Conservation (phyloP, 2,888 invertebrate species). For the Parnassius glacialis region DNA sequence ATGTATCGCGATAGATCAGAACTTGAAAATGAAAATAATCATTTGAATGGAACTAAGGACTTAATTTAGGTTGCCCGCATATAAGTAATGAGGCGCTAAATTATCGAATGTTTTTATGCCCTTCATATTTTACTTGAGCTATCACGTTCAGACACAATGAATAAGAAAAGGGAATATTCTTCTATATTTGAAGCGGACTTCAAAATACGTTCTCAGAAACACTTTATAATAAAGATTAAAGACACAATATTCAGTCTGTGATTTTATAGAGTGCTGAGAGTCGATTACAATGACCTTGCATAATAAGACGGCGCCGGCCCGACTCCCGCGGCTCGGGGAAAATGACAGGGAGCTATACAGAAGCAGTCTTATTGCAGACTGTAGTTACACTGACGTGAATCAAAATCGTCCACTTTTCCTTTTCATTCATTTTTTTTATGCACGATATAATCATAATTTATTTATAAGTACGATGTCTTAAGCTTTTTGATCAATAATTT, state of each 20-base stretch:
- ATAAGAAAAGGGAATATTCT: not conserved
- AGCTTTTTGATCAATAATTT: not conserved
- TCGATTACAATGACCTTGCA: slow-evolving; percentile 51
- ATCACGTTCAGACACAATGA: too few species aligned
- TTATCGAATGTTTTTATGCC: too few species aligned
- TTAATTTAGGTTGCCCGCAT: too few species aligned
- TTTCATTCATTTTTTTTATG: not conserved
- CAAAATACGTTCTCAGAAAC: slow-evolving; percentile 27
- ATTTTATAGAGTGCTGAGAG: slow-evolving; percentile 45
- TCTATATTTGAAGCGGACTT: slow-evolving; percentile 1
- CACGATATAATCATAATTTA: not conserved
- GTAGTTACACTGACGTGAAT: slow-evolving; percentile 14
- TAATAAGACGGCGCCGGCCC: slow-evolving; percentile 49
- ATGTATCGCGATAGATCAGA: too few species aligned
- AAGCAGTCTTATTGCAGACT: slow-evolving; percentile 26
- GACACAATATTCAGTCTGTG: slow-evolving; percentile 40
- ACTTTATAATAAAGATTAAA: slow-evolving; percentile 36
- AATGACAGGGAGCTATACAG: slow-evolving; percentile 32
- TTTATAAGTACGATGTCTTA: too few species aligned
- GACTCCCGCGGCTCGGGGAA: slow-evolving; percentile 38
- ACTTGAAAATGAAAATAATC: too few species aligned
- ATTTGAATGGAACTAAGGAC: too few species aligned
- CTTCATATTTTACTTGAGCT: too few species aligned
- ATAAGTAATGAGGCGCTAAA: too few species aligned
- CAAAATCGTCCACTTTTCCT: not conserved